Evolutionary conservation across 2,888 invertebrate species (phyloP).

Genomic region (Oscheius sp.): DNA sequence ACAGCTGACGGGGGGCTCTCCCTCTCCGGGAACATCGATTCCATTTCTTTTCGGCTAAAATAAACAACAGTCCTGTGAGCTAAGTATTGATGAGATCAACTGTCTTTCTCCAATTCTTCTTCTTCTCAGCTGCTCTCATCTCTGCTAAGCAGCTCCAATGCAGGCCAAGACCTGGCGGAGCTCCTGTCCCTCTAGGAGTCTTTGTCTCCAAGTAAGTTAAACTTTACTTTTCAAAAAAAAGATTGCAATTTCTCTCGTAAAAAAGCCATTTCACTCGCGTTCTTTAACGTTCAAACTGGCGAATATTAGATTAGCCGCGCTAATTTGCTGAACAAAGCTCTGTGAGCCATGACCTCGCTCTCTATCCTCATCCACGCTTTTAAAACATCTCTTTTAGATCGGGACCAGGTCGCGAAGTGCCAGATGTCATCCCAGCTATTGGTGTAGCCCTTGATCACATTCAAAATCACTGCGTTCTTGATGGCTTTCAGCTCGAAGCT

Average conservation of each 20-base stretch:
- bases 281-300: background rate
- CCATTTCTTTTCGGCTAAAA: background rate
- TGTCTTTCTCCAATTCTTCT: too few relatives aligned
- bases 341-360: background rate
- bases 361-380: too few relatives aligned
- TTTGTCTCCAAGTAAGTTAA: conserved; percentile 37
- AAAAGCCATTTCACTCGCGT: too few relatives aligned
- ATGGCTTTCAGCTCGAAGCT: conserved; percentile 61
- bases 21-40: conserved; percentile 9
- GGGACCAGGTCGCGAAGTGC: conserved; percentile 26
- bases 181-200: conserved; percentile 52
- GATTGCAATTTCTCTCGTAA: too few relatives aligned
- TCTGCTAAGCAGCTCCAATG: background rate
- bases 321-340: conserved; percentile 19
- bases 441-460: conserved; percentile 61
- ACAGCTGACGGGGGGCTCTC: conserved; percentile 6
- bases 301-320: conserved; percentile 19
- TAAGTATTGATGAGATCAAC: too few relatives aligned
- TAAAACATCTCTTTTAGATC: conserved; percentile 1
- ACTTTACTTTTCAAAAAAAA: too few relatives aligned
- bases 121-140: too few relatives aligned
- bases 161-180: conserved; percentile 44
- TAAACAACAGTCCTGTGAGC: background rate
- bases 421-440: conserved; percentile 57
- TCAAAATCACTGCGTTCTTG: conserved; percentile 53